Evolutionary conservation across 2,797 vertebrate genomes (phyloP).

Genomic region (Myoxocephalus aenaeus): DNA sequence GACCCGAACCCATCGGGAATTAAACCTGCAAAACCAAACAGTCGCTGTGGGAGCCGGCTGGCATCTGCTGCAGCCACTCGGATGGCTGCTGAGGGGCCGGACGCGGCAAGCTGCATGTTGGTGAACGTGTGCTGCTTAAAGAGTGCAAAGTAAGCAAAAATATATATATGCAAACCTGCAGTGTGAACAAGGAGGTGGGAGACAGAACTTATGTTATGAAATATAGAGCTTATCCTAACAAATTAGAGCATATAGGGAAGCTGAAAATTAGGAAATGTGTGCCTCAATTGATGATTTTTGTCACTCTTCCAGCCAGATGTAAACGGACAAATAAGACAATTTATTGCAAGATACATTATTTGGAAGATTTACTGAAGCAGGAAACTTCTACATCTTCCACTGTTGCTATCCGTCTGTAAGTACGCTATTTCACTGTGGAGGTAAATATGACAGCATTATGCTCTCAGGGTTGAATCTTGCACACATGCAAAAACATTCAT

Average conservation of each 20-base stretch:
- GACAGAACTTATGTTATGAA: not conserved
- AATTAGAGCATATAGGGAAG: not conserved
- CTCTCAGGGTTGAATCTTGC: conserved; percentile 23
- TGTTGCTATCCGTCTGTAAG: not conserved
- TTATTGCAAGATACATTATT: not conserved
- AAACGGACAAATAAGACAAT: not conserved
- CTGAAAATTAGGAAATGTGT: not conserved
- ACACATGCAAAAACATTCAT: conserved; percentile 10
- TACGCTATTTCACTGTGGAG: conserved; percentile 3
- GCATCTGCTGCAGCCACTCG: conserved; percentile 65
- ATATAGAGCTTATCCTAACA: not conserved
- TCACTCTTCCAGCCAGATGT: not conserved
- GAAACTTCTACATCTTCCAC: not conserved
- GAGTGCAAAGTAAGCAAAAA: not conserved
- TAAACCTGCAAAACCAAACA: conserved; percentile 83
- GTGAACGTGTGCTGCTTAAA: conserved; percentile 6
- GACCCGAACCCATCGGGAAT: conserved; percentile 78
- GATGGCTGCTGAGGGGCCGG: conserved; percentile 32
- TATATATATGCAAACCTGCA: conserved; percentile 8
- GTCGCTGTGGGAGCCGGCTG: conserved; percentile 80
- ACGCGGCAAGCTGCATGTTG: conserved; percentile 1
- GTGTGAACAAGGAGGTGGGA: not conserved
- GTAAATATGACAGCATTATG: conserved; percentile 1
- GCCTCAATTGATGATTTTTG: not conserved
- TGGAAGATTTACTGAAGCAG: not conserved